Evolutionary conservation across 1,140 invertebrate species (phyloP).

Genomic region (Hyphantria cunea): DNA sequence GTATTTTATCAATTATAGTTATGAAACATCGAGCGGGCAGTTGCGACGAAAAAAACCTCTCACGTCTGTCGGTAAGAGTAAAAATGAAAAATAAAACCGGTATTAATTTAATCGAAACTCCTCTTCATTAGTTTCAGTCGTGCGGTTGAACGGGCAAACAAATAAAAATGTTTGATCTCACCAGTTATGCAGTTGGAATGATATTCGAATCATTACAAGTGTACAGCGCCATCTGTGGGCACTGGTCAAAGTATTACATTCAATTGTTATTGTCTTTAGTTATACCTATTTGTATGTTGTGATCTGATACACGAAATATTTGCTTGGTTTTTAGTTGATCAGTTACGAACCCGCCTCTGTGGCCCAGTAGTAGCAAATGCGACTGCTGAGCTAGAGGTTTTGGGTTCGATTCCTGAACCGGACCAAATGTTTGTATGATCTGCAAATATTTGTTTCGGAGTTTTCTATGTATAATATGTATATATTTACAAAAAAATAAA

Average conservation of each 20-base stretch:
- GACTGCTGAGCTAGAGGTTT: too few species aligned
- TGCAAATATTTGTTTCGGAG: too few species aligned
- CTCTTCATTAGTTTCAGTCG: slow-evolving; percentile 76
- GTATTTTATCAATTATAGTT: slow-evolving; percentile 52
- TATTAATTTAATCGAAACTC: slow-evolving; percentile 76
- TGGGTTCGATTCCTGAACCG: too few species aligned
- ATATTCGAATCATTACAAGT: slow-evolving; percentile 70
- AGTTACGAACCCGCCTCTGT: too few species aligned
- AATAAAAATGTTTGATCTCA: slow-evolving; percentile 77
- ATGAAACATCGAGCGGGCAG: slow-evolving; percentile 36
- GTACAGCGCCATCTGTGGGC: slow-evolving; percentile 26
- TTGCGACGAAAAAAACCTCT: slow-evolving; percentile 45
- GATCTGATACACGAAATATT: too few species aligned
- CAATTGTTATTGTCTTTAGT: slow-evolving; percentile 26
- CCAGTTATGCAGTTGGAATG: slow-evolving; percentile 61
- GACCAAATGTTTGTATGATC: too few species aligned
- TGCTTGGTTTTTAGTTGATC: too few species aligned
- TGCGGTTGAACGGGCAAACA: slow-evolving; percentile 71
- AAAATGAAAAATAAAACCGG: slow-evolving; percentile 65
- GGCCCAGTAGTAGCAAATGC: too few species aligned
- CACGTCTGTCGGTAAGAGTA: slow-evolving; percentile 45
- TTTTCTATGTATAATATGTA: too few species aligned
- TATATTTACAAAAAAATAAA: too few species aligned
- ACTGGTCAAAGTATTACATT: slow-evolving; percentile 6
- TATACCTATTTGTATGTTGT: too few species aligned